Evolutionary conservation across 2,888 invertebrate species (phyloP), one percentile per base, ranked within the genome.

Genomic region (Eulithis testata): DNA sequence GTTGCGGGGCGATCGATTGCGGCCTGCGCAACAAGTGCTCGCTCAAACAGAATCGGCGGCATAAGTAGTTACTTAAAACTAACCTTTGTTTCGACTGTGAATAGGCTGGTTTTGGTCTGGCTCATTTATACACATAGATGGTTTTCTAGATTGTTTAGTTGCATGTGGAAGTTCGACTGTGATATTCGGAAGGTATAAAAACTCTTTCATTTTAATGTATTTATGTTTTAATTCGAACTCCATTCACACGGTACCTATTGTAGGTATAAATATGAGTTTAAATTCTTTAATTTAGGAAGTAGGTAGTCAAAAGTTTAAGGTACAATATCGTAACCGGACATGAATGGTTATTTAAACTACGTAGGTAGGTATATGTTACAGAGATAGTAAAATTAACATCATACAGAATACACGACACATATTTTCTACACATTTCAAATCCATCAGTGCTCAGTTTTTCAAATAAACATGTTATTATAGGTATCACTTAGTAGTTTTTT

Each of bases 11-110:
- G 87, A 91, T 91, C 89, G 91, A 91, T 90, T 86, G 79, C 74
- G 74, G 77, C 74, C 86, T 85, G 90, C 90, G 91, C 90, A 91
- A 91, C 91, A 91, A 89, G 91, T 91, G 86, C 78, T 80, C 74
- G 65, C 60, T 59, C 59, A 63, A 60, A 11, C 27, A 51, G 40
- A 56, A 55, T 31, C 50, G 14, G 40, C 40, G 31, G 7, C 52
- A 63, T n/a, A 49, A 53, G 45, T 45, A 52, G 9, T 0, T 60
- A 60, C 53, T 31, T 59, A 36, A 44, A 44, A 27, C 27, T 43
- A 9, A 51, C 12, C 9, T 14, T 12, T 56, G 47, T 36, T 36
- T 54, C 14, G n/a, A 49, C n/a, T 0, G 3, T 44, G 3, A 3
- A n/a, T 44, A 44, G 44, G 9, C 8, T 8, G 8, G 8, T 5